Conservation (phyloP, 37 sponge, comb jelly and placozoan species). For the Theonella swinhoei region DNA sequence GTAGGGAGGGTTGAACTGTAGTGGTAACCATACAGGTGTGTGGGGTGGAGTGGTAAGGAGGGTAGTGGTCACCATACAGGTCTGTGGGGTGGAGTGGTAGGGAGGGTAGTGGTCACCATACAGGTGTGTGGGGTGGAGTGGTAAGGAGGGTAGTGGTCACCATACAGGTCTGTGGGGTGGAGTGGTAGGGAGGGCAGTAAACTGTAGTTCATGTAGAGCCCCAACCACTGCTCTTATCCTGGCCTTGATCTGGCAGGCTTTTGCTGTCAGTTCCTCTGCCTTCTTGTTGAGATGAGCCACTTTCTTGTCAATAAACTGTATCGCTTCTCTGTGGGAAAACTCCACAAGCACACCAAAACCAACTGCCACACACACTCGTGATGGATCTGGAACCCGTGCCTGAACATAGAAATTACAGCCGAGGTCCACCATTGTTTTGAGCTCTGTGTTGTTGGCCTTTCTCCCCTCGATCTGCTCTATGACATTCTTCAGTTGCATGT, state of each 20-base stretch:
- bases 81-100: slow-evolving; percentile 20
- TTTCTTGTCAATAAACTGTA: slow-evolving; percentile 75
- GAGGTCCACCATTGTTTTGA: slow-evolving; percentile 84
- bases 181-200: not conserved
- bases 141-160: not conserved
- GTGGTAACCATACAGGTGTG: no score
- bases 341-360: slow-evolving; percentile 86
- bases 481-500: slow-evolving; percentile 62
- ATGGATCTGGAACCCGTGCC: slow-evolving; percentile 72
- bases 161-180: not conserved
- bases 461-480: slow-evolving; percentile 42
- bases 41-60: no score
- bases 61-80: slow-evolving; percentile 23
- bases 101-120: slow-evolving; percentile 33
- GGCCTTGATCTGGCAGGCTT: slow-evolving; percentile 81
- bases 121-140: slow-evolving; percentile 6
- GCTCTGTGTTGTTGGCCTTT: not conserved
- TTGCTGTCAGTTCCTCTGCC: slow-evolving; percentile 50
- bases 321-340: slow-evolving; percentile 76
- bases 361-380: slow-evolving; percentile 71
- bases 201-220: slow-evolving; percentile 81
- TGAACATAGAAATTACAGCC: slow-evolving; percentile 85
- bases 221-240: slow-evolving; percentile 75
- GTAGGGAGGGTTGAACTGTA: no score
- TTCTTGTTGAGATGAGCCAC: slow-evolving; percentile 49